phyloP scores from a whole-genome alignment of 2,797 vertebrate species.

The Selene dorsalis region DNA sequence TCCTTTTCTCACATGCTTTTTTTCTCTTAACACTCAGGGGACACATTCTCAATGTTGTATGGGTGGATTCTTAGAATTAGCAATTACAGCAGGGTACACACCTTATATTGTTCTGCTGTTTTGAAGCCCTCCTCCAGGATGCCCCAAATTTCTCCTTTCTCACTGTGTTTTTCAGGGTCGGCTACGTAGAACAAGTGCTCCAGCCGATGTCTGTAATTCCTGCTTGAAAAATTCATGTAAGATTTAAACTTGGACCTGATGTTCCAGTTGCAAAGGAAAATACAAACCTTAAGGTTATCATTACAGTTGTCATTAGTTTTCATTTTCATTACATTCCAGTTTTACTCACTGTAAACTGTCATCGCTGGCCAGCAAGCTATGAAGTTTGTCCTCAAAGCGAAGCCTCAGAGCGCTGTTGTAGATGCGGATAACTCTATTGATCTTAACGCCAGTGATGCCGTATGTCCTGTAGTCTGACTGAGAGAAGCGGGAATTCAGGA shows the following conservation, averaged over 20 bases:
- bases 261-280: neutral
- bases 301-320: neutral
- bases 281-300: neutral
- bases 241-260: neutral
- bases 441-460: slow-evolving; percentile 83
- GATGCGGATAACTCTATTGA: slow-evolving; percentile 85
- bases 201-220: slow-evolving; percentile 83
- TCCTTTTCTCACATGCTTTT: no score
- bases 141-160: slow-evolving; percentile 82
- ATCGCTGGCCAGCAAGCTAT: slow-evolving; percentile 78
- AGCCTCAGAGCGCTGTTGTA: slow-evolving; percentile 86
- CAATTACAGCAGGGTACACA: slow-evolving; percentile 47
- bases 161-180: slow-evolving; percentile 78
- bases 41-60: neutral
- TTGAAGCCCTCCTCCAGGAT: slow-evolving; percentile 88
- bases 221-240: slow-evolving; percentile 53
- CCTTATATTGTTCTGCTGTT: slow-evolving; percentile 76
- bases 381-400: slow-evolving; percentile 89
- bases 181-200: slow-evolving; percentile 88
- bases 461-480: slow-evolving; percentile 82
- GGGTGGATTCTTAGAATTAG: neutral
- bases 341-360: slow-evolving; percentile 80
- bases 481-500: slow-evolving; percentile 87
- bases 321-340: neutral
- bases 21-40: slow-evolving; percentile 11